phyloP scores from a whole-genome alignment of 2,797 vertebrate species.

The Halcyon badia region DNA sequence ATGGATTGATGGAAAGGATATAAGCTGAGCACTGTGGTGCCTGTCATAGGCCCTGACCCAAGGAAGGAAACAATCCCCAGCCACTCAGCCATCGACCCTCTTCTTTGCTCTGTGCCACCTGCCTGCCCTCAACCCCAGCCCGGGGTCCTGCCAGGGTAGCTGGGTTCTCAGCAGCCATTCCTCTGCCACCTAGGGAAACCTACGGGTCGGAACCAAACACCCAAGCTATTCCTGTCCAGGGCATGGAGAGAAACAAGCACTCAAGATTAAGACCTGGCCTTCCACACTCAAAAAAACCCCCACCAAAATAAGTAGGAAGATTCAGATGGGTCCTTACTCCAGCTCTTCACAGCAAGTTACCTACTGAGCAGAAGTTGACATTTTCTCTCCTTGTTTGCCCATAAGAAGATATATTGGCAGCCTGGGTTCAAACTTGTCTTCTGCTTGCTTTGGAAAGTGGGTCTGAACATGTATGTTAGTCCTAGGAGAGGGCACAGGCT shows the following conservation, averaged over 20 bases:
- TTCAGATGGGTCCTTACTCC: background rate
- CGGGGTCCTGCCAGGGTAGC: rapidly evolving
- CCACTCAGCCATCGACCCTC: background rate
- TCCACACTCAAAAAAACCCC: rapidly evolving
- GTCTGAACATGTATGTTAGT: background rate
- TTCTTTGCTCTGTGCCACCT: background rate
- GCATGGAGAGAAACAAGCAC: background rate
- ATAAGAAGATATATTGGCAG: background rate
- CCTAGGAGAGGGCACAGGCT: rapidly evolving
- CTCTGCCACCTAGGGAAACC: background rate
- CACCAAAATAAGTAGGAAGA: background rate
- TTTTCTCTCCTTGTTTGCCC: background rate
- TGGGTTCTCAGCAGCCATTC: background rate
- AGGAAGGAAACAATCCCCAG: background rate
- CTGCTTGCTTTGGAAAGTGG: background rate
- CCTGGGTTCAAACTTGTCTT: background rate
- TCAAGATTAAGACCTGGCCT: background rate
- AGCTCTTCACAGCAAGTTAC: background rate
- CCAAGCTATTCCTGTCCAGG: background rate
- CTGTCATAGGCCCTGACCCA: background rate
- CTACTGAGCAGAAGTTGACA: background rate
- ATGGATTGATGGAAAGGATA: background rate
- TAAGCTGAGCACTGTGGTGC: background rate
- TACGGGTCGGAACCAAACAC: rapidly evolving
- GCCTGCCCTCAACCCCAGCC: background rate